phyloP scores from a whole-genome alignment of 2,113 vertebrate genomes.

The Psittacus erithacus region DNA sequence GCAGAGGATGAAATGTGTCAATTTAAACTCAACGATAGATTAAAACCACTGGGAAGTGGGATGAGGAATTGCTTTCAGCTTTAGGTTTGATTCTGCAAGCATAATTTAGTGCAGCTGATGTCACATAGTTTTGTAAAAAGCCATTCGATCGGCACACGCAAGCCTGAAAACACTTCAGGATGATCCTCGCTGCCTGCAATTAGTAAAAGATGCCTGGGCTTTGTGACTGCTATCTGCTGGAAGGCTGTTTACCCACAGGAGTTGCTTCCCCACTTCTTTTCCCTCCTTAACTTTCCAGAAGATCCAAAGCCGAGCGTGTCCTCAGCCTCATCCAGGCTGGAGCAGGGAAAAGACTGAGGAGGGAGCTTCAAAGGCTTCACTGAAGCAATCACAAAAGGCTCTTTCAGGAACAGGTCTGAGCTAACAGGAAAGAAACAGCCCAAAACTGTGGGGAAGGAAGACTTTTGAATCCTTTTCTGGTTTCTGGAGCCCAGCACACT shows the following conservation, averaged over 20 bases:
- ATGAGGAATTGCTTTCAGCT: constrained; percentile 50
- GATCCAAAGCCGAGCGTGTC: background rate
- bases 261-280: background rate
- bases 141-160: rapidly evolving
- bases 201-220: constrained; percentile 4
- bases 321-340: constrained; percentile 9
- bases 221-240: background rate
- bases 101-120: constrained; percentile 57
- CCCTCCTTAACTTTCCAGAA: background rate
- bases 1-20: constrained; percentile 25
- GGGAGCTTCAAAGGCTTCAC: constrained; percentile 28
- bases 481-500: background rate
- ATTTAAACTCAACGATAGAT: constrained; percentile 24
- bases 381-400: constrained; percentile 46
- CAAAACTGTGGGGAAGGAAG: background rate
- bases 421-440: constrained; percentile 56
- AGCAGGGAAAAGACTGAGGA: background rate
- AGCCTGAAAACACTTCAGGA: constrained; percentile 47
- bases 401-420: constrained; percentile 36
- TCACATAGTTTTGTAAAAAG: constrained; percentile 15
- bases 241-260: background rate
- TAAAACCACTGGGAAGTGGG: constrained; percentile 39
- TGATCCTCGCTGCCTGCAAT: constrained; percentile 11
- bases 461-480: constrained; percentile 6
- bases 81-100: constrained; percentile 7